Evolutionary conservation across 2,888 invertebrate species (phyloP).

Genomic region (Drosophila hamatofila): DNA sequence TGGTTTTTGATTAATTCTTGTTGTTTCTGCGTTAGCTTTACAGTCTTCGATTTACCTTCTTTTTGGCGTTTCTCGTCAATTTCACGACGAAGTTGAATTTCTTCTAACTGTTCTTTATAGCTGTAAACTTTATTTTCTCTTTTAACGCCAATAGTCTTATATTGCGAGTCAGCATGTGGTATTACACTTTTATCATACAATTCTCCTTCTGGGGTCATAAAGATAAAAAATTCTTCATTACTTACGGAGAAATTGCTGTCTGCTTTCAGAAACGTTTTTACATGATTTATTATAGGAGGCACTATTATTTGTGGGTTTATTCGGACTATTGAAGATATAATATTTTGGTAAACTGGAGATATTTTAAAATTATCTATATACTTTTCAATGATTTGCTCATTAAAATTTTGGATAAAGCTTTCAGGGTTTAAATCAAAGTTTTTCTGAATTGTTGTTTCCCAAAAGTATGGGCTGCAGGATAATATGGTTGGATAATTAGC

Average conservation of each 20-base stretch:
- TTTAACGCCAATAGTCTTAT: conserved; percentile 88
- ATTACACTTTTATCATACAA: conserved; percentile 95
- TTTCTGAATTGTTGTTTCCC: conserved; percentile 88
- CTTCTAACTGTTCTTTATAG: conserved; percentile 98
- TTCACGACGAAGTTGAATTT: conserved; percentile 95
- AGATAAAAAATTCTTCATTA: conserved; percentile 92
- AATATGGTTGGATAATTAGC: conserved; percentile 91
- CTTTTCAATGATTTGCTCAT: conserved; percentile 87
- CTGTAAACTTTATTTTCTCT: conserved; percentile 98
- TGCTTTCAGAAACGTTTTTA: conserved; percentile 88
- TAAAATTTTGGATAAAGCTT: conserved; percentile 87
- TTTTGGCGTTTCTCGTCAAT: conserved; percentile 94
- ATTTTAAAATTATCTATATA: conserved; percentile 88
- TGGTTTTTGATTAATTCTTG: conserved; percentile 95
- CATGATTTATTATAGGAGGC: conserved; percentile 88
- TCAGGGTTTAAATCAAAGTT: conserved; percentile 82
- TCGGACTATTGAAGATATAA: conserved; percentile 89
- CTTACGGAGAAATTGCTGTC: conserved; percentile 90
- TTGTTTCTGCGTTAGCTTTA: conserved; percentile 93
- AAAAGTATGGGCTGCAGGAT: conserved; percentile 87
- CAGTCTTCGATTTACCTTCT: conserved; percentile 91
- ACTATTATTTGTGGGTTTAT: conserved; percentile 89
- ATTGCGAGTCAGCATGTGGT: conserved; percentile 85
- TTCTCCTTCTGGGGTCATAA: conserved; percentile 94
- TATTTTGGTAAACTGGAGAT: conserved; percentile 88